Base-by-base conservation (phyloP, 1,140 invertebrate species). In the Planococcus citri region DNA sequence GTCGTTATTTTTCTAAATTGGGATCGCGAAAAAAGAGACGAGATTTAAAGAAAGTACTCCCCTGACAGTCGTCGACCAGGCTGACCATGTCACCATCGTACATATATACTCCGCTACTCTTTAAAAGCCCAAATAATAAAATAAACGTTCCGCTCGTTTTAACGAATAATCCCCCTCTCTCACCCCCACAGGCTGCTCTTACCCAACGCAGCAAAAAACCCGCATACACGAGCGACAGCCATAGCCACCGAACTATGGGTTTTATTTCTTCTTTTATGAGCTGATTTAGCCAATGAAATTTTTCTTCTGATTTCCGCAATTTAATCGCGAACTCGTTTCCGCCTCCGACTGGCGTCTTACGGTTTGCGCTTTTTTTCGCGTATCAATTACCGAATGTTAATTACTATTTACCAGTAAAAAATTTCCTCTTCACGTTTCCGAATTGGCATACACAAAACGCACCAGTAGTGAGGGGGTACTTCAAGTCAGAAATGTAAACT, bases 61-160 rank as follows among this genome's bases (percentile, higher is more conserved):
- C 41, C 41, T 51, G 41, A 51, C 41, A 51, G 41, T 51, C 41
- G 41, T 51, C 41, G 41, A 51, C 41, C 41, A 51, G 41, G n/a
- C 41, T 51, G 41, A 51, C 41, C 41, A 33, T 33, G 41, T 51
- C 41, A 51, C 12, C 41, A n/a, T 51, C 41, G 41, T 51, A 51
- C 17, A 33, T 33, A 33, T n/a, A n/a, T n/a, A n/a, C n/a, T n/a
- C 29, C 12, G 4, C 4, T 33, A n/a, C 41, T 20, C 41, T 20
- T 51, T 51, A 51, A 51, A 51, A 51, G 41, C 41, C 41, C 41
- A 51, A 51, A 51, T 51, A 51, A 51, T 51, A 51, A 51, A 51
- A 51, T 51, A 51, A 51, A 51, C 41, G 41, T 51, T 51, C 41
- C 41, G 41, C 41, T 51, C 41, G 41, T 51, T 51, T 51, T 20